Evolutionary conservation across 2,113 vertebrate genomes (phyloP).

Genomic region (Lagopus muta): DNA sequence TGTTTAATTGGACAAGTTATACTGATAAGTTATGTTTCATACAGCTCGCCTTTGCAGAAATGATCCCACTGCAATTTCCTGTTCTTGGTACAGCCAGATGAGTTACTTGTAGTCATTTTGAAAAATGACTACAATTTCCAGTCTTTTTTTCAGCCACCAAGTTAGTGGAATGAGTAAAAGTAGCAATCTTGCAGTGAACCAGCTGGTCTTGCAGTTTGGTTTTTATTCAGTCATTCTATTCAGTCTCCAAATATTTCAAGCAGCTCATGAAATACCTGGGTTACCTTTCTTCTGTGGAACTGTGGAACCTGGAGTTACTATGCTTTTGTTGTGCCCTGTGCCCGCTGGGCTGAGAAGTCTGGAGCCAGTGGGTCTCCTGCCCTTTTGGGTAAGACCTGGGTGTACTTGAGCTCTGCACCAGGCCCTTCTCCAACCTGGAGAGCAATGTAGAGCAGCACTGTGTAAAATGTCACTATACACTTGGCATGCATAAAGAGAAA

Average conservation of each 20-base stretch:
- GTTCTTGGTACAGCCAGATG: not conserved
- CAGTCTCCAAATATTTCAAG: not conserved
- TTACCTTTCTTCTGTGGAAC: not conserved
- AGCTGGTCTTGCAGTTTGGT: not conserved
- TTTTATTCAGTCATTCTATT: not conserved
- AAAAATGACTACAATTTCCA: not conserved
- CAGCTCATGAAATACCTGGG: not conserved
- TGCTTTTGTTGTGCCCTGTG: not conserved
- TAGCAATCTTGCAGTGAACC: not conserved
- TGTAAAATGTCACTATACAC: not conserved
- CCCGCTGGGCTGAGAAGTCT: not conserved
- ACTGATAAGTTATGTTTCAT: not conserved
- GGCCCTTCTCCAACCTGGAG: not conserved
- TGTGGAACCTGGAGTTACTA: not conserved
- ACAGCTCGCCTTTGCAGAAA: not conserved
- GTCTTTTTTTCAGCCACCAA: not conserved
- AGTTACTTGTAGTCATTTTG: not conserved
- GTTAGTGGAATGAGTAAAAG: not conserved
- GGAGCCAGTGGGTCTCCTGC: not conserved
- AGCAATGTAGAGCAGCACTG: fast-evolving
- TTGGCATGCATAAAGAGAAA: conserved; percentile 18
- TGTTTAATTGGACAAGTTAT: not conserved
- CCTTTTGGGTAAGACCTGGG: not conserved
- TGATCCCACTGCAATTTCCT: not conserved
- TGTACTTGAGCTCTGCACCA: not conserved